Percentiles rank a stretch among this genome's conserved stretches.
phyloP scores from a whole-genome alignment of 2,113 vertebrate genomes.

The Amphiprion ocellaris region DNA sequence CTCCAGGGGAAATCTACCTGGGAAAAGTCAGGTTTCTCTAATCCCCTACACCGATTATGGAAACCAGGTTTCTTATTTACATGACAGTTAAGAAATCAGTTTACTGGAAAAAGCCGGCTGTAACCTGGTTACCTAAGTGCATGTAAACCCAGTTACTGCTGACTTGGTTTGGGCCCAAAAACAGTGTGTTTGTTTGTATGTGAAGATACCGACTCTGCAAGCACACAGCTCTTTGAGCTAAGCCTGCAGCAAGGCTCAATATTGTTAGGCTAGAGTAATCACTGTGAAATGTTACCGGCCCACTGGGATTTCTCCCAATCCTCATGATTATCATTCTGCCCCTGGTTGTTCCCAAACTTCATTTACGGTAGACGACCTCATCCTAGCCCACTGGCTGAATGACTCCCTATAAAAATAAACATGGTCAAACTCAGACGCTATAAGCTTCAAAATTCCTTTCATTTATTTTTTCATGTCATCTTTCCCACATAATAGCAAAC shows the following conservation, averaged over 20 bases:
- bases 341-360: slow-evolving; percentile 3
- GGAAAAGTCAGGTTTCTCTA: neutral
- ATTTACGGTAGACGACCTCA: slow-evolving; percentile 22
- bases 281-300: slow-evolving; percentile 20
- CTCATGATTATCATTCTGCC: slow-evolving; percentile 22
- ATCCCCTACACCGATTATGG: neutral
- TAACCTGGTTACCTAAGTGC: slow-evolving; percentile 7
- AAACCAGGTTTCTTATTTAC: neutral
- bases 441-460: neutral
- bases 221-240: slow-evolving; percentile 4
- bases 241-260: slow-evolving; percentile 31
- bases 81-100: slow-evolving; percentile 13
- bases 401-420: neutral
- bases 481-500: too few species aligned
- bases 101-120: neutral
- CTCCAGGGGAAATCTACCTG: neutral
- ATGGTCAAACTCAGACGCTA: neutral
- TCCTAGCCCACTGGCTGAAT: neutral
- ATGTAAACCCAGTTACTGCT: neutral
- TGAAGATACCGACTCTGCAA: slow-evolving; percentile 1
- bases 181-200: neutral
- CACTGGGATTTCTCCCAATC: slow-evolving; percentile 7
- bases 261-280: slow-evolving; percentile 29
- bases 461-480: neutral
- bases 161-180: neutral